Percentiles rank a stretch among this genome's conserved stretches.
phyloP scores from a whole-genome alignment of 2,113 vertebrate genomes.

The Uria lomvia region DNA sequence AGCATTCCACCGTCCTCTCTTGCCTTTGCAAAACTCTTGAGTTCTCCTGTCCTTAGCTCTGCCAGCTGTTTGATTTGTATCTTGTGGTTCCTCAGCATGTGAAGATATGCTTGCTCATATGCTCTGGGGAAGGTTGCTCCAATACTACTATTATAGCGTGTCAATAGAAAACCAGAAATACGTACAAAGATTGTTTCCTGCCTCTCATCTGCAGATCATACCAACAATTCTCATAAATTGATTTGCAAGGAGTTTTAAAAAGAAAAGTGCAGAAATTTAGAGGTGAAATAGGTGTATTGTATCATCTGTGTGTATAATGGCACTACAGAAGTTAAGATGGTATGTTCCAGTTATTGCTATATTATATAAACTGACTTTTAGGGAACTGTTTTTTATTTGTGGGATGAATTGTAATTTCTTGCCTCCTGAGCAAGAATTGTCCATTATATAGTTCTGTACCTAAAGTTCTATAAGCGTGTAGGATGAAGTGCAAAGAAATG shows the following conservation, averaged over 20 bases:
- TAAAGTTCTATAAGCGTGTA: neutral
- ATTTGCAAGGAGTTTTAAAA: neutral
- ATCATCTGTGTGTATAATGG: neutral
- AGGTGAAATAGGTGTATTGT: neutral
- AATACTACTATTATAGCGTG: no score
- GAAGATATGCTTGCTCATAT: neutral
- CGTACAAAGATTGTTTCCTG: neutral
- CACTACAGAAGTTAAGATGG: no score
- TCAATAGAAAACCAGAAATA: neutral
- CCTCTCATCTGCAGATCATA: neutral
- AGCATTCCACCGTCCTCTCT: neutral
- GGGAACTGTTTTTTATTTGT: neutral
- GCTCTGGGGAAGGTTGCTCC: neutral
- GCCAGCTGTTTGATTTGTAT: fast-evolving
- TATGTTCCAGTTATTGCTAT: neutral
- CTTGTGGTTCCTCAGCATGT: neutral
- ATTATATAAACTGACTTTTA: neutral
- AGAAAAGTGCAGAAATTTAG: neutral
- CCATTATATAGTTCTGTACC: neutral
- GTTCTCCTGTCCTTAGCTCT: neutral
- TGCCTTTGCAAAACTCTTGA: neutral
- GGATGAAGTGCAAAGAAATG: neutral
- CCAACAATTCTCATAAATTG: neutral
- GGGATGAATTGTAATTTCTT: neutral
- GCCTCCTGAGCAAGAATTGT: neutral